Base-by-base conservation (phyloP, 2,888 invertebrate genomes). In the Pollenia griseotomentosa region DNA sequence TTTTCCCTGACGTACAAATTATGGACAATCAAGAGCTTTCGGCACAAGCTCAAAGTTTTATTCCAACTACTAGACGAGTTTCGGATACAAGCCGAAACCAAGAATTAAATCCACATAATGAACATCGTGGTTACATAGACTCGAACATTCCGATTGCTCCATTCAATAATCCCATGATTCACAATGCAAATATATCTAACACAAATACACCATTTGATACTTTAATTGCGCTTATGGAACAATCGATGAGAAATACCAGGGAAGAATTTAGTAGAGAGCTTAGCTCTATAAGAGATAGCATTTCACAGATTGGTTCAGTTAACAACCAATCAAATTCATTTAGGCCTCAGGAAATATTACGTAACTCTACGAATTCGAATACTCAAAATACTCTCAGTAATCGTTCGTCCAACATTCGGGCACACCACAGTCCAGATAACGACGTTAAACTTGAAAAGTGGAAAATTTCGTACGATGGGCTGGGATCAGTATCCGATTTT, bases 401-500 rank as follows among this genome's bases (percentile, higher is more conserved):
- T n/a, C n/a, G n/a, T 53, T 53, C 7, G 16, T 53, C 53, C 6
- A 53, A 53, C 14, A 53, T 16, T 14, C 53, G 16, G 9, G 16
- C 4, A 53, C 53, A n/a, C n/a, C n/a, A n/a, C n/a, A n/a, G n/a
- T n/a, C n/a, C n/a, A n/a, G 40, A 61, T 33, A 19, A 44, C 19
- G 46, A 65, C n/a, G 65, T 19, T 0, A 65, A 65, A 40, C 4
- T 65, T 11, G 65, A 65, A 11, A 65, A 19, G 11, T 65, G 65
- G 65, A 44, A 65, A 44, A 65, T 65, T 12, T 44, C 8, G 10
- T 65, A 19, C 46, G 12, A 65, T 40, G 65, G 65, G 2, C 4
- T 44, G 8, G 65, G 65, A 4, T 65, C 44, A 11, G 44, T 65
- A 16, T 65, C 63, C 4, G 63, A 65, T 10, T 65, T 65, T 44